phyloP scores from a whole-genome alignment of 2,888 invertebrate species.

The Cephus pygmeus region DNA sequence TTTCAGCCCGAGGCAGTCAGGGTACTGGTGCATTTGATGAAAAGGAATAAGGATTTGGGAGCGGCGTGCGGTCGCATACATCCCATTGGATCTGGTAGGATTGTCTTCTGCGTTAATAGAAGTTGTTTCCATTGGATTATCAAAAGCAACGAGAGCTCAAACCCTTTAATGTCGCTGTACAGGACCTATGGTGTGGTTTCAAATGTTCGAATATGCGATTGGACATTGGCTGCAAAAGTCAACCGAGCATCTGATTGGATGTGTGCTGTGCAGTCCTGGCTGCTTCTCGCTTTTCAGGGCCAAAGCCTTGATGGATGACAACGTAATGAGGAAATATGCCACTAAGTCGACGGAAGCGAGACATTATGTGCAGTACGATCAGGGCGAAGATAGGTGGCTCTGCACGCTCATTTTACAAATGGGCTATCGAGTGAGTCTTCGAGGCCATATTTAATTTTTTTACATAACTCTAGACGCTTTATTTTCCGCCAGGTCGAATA shows the following conservation, averaged over 20 bases:
- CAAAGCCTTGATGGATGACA: conserved; percentile 89
- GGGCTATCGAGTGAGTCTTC: conserved; percentile 76
- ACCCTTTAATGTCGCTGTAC: conserved; percentile 18
- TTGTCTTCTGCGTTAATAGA: too few relatives aligned
- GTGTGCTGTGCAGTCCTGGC: conserved; percentile 91
- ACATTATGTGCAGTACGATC: conserved; percentile 93
- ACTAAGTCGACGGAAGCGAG: conserved; percentile 80
- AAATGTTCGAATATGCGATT: conserved; percentile 90
- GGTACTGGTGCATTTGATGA: conserved; percentile 86
- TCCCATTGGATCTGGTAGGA: conserved; percentile 77
- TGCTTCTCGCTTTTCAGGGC: conserved; percentile 92
- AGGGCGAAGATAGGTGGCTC: conserved; percentile 97
- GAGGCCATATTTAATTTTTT: background rate
- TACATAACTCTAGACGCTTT: background rate
- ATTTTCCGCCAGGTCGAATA: conserved; percentile 75
- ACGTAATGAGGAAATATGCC: conserved; percentile 90
- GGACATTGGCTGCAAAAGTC: conserved; percentile 95
- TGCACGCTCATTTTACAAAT: conserved; percentile 92
- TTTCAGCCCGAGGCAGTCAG: conserved; percentile 85
- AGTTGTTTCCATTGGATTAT: background rate
- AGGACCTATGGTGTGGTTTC: conserved; percentile 89
- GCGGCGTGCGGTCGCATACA: conserved; percentile 93
- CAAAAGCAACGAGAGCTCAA: background rate
- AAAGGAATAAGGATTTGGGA: conserved; percentile 80
- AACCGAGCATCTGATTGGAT: conserved; percentile 89